Base-by-base conservation (phyloP, 2,888 invertebrate genomes). In the Cryptocheilus praepositus region DNA sequence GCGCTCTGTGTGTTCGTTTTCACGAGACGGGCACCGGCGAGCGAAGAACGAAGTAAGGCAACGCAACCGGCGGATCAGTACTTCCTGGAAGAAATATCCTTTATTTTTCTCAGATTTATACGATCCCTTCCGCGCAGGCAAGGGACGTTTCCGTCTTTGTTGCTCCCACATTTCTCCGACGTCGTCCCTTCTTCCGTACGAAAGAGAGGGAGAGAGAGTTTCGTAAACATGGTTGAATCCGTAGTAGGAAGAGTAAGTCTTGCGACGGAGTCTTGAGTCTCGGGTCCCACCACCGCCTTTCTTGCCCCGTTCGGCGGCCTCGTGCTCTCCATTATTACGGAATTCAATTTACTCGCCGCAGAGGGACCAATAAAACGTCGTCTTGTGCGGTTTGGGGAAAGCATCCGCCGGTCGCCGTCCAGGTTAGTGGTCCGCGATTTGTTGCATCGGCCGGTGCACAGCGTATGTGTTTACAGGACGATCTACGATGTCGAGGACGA, bases 21-120 rank as follows among this genome's bases (percentile, higher is more conserved):
- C 36, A 11, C 36, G 49, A 15, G 19, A 16, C 16, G 49, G 13
- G n/a, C 7, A n/a, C 13, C 49, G 49, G 8, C 18, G 49, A 7
- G 49, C 49, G 8, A 1, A 49, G 49, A 19, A 19, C 18, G 49
- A 19, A 19, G 19, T 16, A 19, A 36, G 36, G 36, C 36, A 36
- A 11, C 36, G 18, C 57, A 55, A n/a, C 4, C 62, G 69, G 51
- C 61, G 61, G 61, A 69, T 61, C 61, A 53, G 44, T 61, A 56
- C 69, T 69, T 71, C 71, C 68, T 60, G 52, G 53, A 16, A 25
- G 3, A 13, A 4, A 11, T 7, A 45, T 11, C 54, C 18, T 57
- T 70, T 70, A 72, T 72, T 72, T 72, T 70, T 72, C 45, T 51
- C 45, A 36, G 70, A 70, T 67, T 64, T 64, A 67, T 67, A 67